These are phyloP conservation scores for Lottia scabra DNA, from an alignment of 2,888 invertebrate species.

Conservation along the genomic window DNA sequence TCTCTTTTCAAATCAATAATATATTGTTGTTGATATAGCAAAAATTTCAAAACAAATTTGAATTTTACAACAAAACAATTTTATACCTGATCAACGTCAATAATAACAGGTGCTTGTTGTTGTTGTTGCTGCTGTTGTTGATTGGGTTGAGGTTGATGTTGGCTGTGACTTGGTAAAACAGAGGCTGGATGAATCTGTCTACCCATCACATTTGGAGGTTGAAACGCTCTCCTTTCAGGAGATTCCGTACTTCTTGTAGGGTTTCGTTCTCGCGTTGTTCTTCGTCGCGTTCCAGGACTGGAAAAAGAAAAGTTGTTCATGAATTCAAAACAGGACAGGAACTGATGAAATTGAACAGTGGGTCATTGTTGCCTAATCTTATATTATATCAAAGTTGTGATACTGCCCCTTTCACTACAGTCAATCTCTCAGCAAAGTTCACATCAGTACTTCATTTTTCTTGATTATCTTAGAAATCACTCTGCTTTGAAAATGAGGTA, in stretches of 20 bases:
- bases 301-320: slow-evolving; percentile 19
- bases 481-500: too few species aligned
- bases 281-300: slow-evolving; percentile 61
- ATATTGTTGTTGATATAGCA: too few species aligned
- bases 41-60: too few species aligned
- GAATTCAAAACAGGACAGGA: too few species aligned
- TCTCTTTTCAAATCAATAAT: too few species aligned
- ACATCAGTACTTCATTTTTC: too few species aligned
- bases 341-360: too few species aligned
- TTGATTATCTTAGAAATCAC: too few species aligned
- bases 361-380: too few species aligned
- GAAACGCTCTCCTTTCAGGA: slow-evolving; percentile 62
- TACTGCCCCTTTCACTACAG: too few species aligned
- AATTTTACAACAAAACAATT: background rate
- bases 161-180: slow-evolving; percentile 69
- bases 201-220: slow-evolving; percentile 51
- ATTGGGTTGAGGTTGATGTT: slow-evolving; percentile 55
- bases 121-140: slow-evolving; percentile 41
- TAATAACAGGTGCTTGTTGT: slow-evolving; percentile 30
- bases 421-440: too few species aligned
- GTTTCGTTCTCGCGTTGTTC: slow-evolving; percentile 52
- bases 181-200: slow-evolving; percentile 67
- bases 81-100: slow-evolving; percentile 51
- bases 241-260: slow-evolving; percentile 43
- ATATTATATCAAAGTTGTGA: too few species aligned